Base-by-base conservation (phyloP, 2,113 vertebrate species). In the Petroica traversi region DNA sequence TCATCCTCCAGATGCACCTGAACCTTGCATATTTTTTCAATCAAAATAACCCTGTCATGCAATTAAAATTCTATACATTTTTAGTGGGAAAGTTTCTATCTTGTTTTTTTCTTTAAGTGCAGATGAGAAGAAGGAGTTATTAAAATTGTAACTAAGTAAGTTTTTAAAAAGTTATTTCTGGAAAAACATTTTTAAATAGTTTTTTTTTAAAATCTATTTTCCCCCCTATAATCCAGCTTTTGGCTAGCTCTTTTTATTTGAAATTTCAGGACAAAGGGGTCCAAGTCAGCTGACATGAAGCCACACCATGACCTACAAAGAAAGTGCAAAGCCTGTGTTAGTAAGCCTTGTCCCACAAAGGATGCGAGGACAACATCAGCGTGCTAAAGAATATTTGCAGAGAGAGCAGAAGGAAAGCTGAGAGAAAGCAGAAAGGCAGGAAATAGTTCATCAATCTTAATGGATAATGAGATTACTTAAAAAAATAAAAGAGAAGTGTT, bases 381-480 rank as follows among this genome's bases (percentile, higher is more conserved):
- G 62, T 51, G n/a, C n/a, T 31, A 12, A 85, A 75, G 69, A 68
- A 49, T 36, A 76, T 76, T 66, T 92, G 71, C 38, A 76, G 54
- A 66, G 36, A 46, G 34, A 76, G 74, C n/a, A 91, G 46, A 78
- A 92, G 43, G 26, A 92, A 92, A 88, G 19, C 64, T 71, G 58
- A 89, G 40, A 23, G 23, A 78, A 93, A 57, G 61, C 45, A 93
- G 48, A 31, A 83, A 87, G 22, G 68, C 43, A 88, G 73, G 69
- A 92, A 93, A 92, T 34, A 80, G 84, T 87, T 91, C 36, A 94
- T 91, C 38, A 72, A 23, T 85, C 71, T 71, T 61, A 84, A 85
- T 41, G n/a, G 58, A 48, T 66, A 95, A 59, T 0, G 2, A 55
- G 41, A 68, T 73, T n/a, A 76, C 59, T 43, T 55, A 1, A 31